A percentile compares a stretch with the other conserved stretches of the same genome.
phyloP scores from a whole-genome alignment of 1,140 invertebrate genomes.

The Idris sp. region DNA sequence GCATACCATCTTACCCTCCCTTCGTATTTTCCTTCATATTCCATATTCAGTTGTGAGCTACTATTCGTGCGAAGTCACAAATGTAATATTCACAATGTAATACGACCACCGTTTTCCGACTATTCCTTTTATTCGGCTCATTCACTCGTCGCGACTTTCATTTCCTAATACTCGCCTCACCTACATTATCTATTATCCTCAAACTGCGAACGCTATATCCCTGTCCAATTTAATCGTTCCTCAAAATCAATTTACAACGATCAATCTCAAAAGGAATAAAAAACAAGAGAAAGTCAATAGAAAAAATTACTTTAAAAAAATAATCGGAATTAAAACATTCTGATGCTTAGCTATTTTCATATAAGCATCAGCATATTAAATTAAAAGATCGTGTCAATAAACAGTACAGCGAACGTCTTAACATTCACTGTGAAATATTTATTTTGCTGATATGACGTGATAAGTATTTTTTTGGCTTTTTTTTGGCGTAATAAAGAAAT shows the following conservation, averaged over 20 bases:
- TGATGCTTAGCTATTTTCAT: conserved; percentile 3
- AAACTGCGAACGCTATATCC: background rate
- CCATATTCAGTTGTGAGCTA: conserved; percentile 48
- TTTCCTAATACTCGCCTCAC: conserved; percentile 10
- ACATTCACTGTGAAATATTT: conserved; percentile 23
- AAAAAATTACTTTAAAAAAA: conserved; percentile 20
- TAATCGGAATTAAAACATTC: conserved; percentile 21
- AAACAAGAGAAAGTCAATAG: conserved; percentile 33
- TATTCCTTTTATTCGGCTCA: conserved; percentile 17
- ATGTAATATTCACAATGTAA: conserved; percentile 78
- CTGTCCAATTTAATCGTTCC: conserved; percentile 2
- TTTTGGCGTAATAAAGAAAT: conserved; percentile 31
- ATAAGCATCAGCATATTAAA: conserved; percentile 7
- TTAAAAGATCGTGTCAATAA: conserved; percentile 10
- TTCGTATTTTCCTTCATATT: conserved; percentile 47
- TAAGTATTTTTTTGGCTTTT: conserved; percentile 26
- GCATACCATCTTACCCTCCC: conserved; percentile 37
- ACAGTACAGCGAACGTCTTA: conserved; percentile 23
- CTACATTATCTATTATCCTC: conserved; percentile 11
- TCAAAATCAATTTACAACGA: conserved; percentile 19
- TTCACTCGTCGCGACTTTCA: conserved; percentile 12
- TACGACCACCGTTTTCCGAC: conserved; percentile 61
- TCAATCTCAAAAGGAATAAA: conserved; percentile 1
- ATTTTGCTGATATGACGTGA: conserved; percentile 35
- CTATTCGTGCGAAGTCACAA: conserved; percentile 69